Base-by-base conservation (phyloP, 64 coral and sea anemone species). In the Dendrophyllia cribrosa region DNA sequence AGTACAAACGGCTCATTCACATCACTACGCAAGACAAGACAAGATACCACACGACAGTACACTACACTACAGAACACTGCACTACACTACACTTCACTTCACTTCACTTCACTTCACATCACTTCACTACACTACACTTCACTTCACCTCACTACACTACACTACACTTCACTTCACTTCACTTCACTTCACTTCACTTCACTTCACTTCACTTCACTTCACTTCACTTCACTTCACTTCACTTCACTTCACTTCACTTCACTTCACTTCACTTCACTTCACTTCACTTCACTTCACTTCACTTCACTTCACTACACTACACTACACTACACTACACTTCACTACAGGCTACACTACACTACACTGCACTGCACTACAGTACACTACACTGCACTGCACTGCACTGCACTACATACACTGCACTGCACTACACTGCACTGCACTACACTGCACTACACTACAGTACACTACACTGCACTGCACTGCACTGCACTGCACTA, bases 161-260 rank as follows among this genome's bases (percentile, higher is more conserved):
- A 56, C 53, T 10, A 56, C 53, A 56, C 5, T 56, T 6, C 53
- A 5, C 53, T 56, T 6, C 53, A 56, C 53, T 47, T 65, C 82
- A 86, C 82, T 51, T 34, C 82, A 66, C 82, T 17, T 16, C 61
- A n/a, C 58, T 65, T 20, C 62, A 86, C 43, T 6, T 34, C 63
- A 69, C 58, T 19, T 65, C 61, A 51, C 51, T 10, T 53, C 82
- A 46, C 26, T n/a, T 14, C 53, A 59, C 21, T 58, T 66, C 76
- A 65, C 74, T 56, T 80, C 75, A 80, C 76, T 9, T 51, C 47
- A 80, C 75, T 76, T 11, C 55, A 90, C 76, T 77, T 15, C 71
- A 77, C 87, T 89, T 76, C 87, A 79, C 75, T 79, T 79, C 88
- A 90, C 88, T 79, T 34, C 76, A 90, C 87, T 76, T 76, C 52